Percentiles rank a stretch among this genome's conserved stretches.
phyloP scores from a whole-genome alignment of 2,113 vertebrate species.

The Coptodon rendalli region DNA sequence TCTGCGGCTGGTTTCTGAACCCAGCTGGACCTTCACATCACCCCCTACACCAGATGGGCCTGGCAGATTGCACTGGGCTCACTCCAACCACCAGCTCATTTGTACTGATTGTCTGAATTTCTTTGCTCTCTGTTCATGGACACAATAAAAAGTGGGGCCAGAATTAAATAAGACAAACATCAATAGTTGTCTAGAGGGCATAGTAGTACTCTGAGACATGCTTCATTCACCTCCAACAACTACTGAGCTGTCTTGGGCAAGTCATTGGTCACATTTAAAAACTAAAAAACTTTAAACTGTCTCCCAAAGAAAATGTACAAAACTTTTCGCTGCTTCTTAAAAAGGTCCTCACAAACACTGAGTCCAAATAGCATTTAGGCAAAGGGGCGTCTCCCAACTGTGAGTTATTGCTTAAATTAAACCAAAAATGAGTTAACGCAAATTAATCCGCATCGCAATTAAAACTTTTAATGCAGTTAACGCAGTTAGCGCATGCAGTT shows the following conservation, averaged over 20 bases:
- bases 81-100: background rate
- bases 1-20: background rate
- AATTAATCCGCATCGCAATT: background rate
- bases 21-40: slow-evolving; percentile 2
- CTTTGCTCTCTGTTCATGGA: slow-evolving; percentile 2
- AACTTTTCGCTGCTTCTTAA: background rate
- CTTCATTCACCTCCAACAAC: background rate
- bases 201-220: background rate
- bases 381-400: background rate
- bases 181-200: background rate
- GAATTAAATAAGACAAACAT: background rate
- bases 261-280: background rate
- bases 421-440: background rate
- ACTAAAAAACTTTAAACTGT: background rate
- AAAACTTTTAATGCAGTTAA: background rate
- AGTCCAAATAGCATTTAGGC: background rate
- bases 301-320: background rate
- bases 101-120: slow-evolving; percentile 12
- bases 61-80: slow-evolving; percentile 17
- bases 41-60: slow-evolving; percentile 33
- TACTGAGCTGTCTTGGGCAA: background rate
- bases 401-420: background rate
- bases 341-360: background rate
- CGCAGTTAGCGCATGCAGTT: background rate
- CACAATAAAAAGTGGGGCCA: background rate